These are phyloP conservation scores for Decapterus maruadsi DNA, from an alignment of 2,797 vertebrate genomes.

Conservation along the genomic window DNA sequence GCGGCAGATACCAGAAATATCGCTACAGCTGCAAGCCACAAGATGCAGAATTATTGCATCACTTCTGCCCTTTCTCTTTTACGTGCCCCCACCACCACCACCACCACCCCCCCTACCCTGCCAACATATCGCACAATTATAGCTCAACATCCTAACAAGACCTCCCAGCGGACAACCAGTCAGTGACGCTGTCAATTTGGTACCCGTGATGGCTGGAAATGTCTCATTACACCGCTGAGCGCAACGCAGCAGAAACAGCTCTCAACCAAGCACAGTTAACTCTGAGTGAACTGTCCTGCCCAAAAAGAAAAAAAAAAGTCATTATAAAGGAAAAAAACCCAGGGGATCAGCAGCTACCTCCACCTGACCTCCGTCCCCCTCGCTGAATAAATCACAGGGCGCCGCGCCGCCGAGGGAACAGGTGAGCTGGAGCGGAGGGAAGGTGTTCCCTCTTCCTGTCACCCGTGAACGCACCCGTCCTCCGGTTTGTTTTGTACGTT, in stretches of 20 bases:
- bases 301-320: conserved; percentile 49
- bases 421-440: conserved; percentile 14
- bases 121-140: conserved; percentile 77
- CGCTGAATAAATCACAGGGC: conserved; percentile 67
- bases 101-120: neutral
- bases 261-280: conserved; percentile 42
- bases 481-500: neutral
- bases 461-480: conserved; percentile 11
- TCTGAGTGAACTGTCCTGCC: conserved; percentile 47
- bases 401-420: conserved; percentile 31
- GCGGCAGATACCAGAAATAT: conserved; percentile 15
- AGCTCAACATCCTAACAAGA: conserved; percentile 79
- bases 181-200: conserved; percentile 77
- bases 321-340: conserved; percentile 67
- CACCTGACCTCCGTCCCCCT: conserved; percentile 40
- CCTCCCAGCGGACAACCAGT: conserved; percentile 69
- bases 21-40: neutral
- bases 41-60: conserved; percentile 27
- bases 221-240: conserved; percentile 77
- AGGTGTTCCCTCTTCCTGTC: conserved; percentile 11
- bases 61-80: conserved; percentile 57
- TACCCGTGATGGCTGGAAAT: conserved; percentile 67
- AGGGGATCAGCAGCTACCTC: conserved; percentile 54
- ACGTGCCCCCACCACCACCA: neutral
- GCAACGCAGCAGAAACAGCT: conserved; percentile 51